Base-by-base conservation (phyloP, 2,797 vertebrate genomes). In the Tenualosa thibaudeaui region DNA sequence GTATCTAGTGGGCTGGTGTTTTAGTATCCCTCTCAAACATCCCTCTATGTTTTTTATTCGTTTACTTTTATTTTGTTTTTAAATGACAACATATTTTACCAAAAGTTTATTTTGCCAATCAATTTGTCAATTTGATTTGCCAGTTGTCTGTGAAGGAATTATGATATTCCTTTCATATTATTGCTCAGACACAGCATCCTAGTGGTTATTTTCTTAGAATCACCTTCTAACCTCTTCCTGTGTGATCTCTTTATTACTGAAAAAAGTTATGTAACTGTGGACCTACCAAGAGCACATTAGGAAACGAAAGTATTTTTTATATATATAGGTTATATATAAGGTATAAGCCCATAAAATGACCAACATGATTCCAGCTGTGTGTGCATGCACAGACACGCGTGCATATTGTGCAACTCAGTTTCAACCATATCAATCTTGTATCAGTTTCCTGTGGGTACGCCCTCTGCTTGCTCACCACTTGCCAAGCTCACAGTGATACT, bases 351-450 rank as follows among this genome's bases (percentile, higher is more conserved):
- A 31, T 31, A 71, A 71, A 46, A 46, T 46, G 46, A 46, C 7
- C 9, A 65, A 26, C 17, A 19, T 40, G 12, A 40, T 6, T 13
- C 2, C 26, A 71, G 40, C 31, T 58, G 31, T 6, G 15, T 31
- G 26, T 37, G n/a, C 8, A 24, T 68, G 62, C n/a, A 7, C 22
- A n/a, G 15, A 15, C 54, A 17, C 0, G 54, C 13, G 9, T 71
- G 65, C 65, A 40, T 40, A 75, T 75, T 75, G 68, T 26, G 37
- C 68, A 75, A 75, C 68, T 19, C 68, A 17, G 12, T 75, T 75
- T 75, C 31, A 13, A 75, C 40, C 4, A 1, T 40, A 13, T 71
- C 26, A 13, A 13, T 51, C 50, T 51, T 40, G 10, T 71, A 75
- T 75, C 31, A 40, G 19, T 40, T 3, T 75, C 31, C 24, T 31